phyloP scores from a whole-genome alignment of 35 echinoderm and acorn worm genomes.

The Lytechinus variegatus region DNA sequence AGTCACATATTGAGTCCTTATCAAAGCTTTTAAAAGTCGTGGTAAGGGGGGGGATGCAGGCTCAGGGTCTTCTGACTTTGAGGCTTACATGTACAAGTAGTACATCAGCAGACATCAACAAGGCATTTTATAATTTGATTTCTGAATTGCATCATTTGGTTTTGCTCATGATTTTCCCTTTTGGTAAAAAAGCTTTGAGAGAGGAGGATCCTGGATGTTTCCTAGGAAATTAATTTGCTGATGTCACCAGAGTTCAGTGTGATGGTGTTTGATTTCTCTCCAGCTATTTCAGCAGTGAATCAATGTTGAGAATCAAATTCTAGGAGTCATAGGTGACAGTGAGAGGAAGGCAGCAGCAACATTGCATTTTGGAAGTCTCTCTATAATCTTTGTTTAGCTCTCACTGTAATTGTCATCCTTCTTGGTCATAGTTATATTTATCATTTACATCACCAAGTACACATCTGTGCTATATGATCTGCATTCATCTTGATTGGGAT shows the following conservation, averaged over 20 bases:
- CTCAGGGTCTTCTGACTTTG: too few relatives aligned
- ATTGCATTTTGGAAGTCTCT: background rate
- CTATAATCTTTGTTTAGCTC: background rate
- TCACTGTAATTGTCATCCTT: too few relatives aligned
- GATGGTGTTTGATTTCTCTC: background rate
- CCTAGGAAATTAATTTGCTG: background rate
- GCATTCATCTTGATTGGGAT: too few relatives aligned
- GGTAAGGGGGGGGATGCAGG: too few relatives aligned
- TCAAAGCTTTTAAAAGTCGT: too few relatives aligned
- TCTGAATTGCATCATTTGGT: background rate
- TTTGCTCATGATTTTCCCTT: background rate
- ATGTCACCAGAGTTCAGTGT: slow-evolving; percentile 4
- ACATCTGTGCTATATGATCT: too few relatives aligned
- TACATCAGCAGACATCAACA: background rate
- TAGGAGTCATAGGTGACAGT: background rate
- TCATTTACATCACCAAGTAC: too few relatives aligned
- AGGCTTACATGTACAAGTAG: background rate
- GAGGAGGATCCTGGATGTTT: background rate
- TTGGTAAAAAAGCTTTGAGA: background rate
- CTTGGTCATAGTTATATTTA: too few relatives aligned
- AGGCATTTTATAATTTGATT: background rate
- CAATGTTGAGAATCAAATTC: background rate
- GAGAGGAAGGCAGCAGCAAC: background rate
- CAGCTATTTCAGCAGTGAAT: background rate
- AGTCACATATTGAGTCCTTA: too few relatives aligned